Conservation (phyloP, 2,113 vertebrate species). For the Lipophrys pholis region DNA sequence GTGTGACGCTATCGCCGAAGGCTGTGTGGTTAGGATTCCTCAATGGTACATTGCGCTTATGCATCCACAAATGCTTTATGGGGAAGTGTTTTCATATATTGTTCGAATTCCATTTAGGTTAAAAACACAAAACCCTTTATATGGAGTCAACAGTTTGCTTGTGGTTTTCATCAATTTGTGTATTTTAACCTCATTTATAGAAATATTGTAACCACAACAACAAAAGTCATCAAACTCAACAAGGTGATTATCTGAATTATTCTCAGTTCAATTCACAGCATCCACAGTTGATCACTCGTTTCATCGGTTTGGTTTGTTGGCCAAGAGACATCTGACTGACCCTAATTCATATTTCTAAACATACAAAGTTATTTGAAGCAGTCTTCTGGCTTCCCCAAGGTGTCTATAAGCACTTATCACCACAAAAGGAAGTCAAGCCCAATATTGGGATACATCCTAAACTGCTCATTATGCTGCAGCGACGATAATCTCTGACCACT, state of each 20-base stretch:
- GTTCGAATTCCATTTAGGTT: no score
- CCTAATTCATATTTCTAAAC: no score
- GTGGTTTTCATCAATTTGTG: neutral
- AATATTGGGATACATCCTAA: slow-evolving; percentile 45
- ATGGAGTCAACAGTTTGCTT: neutral
- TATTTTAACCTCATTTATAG: neutral
- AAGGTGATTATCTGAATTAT: neutral
- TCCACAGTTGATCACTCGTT: neutral
- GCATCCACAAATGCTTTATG: neutral
- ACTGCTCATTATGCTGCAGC: slow-evolving; percentile 32
- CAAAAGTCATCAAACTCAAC: neutral
- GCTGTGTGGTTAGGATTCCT: slow-evolving; percentile 7
- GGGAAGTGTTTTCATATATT: no score
- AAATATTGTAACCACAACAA: neutral
- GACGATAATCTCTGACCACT: slow-evolving; percentile 70
- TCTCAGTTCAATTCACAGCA: neutral
- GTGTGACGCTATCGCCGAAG: no score
- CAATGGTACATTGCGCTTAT: slow-evolving; percentile 5
- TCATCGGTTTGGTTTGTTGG: neutral
- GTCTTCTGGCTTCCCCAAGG: no score
- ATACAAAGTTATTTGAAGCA: neutral
- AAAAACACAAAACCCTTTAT: no score
- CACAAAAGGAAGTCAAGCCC: slow-evolving; percentile 9
- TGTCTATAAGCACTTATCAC: neutral
- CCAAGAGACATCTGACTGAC: neutral